Base-by-base conservation (phyloP, 2,797 vertebrate species). In the Telmatherina bonti region DNA sequence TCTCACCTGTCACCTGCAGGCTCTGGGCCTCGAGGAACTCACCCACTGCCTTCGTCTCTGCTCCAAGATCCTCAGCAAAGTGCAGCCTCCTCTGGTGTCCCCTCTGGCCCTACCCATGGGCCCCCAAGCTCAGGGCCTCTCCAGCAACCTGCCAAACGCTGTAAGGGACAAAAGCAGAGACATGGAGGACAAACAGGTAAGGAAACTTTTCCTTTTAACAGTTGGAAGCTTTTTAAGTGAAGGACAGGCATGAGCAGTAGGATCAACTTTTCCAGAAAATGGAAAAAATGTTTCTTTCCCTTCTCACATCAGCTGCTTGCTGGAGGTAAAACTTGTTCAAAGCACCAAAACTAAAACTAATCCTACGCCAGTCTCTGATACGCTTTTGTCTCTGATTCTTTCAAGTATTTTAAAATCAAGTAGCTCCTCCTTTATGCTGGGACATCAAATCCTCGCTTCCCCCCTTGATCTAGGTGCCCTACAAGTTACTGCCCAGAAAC, bases 1-100 rank as follows among this genome's bases (percentile, higher is more conserved):
- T 0, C 85, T 99, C 79, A 99, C 96, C 0, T 93, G 93, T 84
- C 95, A 99, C 80, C 95, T 99, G 62, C 96, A 94, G 75, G 90
- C 96, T 11, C 83, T 99, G 78, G 93, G 94, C 57, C 95, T 98
- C 13, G 91, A 93, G 5, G 98, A 99, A 79, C 95, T 99, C 83
- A 96, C 96, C 36, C 96, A 98, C 90, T 97, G 97, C 61, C 95
- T 99, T 58, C 95, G 96, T 13, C 97, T 99, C 74, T 98, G 98
- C 91, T 99, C 98, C 3, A 99, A 99, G 93, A 99, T 99, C 84
- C 97, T 99, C 55, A 99, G 98, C 91, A 99, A 98, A 78, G 98
- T 99, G 58, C 98, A 99, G 36, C 98, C 98, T 7, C 98, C 98
- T 0, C 88, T 99, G 69, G 93, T 99, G 2, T 97, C 98, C 62